These are phyloP conservation scores for Selenia dentaria DNA, from an alignment of 2,888 invertebrate genomes.

Conservation along the genomic window DNA sequence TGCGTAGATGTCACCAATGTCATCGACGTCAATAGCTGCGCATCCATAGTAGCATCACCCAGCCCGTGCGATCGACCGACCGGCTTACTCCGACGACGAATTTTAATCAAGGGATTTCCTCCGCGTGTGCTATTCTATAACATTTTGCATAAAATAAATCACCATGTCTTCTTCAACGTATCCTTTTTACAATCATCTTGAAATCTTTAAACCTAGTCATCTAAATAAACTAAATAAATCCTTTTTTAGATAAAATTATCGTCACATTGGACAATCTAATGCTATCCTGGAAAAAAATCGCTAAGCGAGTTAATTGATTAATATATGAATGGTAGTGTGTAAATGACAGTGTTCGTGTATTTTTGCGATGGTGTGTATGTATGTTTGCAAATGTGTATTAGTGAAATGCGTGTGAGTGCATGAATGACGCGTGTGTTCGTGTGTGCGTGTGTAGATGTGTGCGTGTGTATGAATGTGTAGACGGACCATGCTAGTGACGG, in stretches of 20 bases:
- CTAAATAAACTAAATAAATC: constrained; percentile 55
- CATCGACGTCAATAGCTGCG: constrained; percentile 49
- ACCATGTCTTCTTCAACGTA: constrained; percentile 45
- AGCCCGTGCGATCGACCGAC: constrained; percentile 57
- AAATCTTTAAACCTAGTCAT: constrained; percentile 53
- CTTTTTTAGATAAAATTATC: constrained; percentile 44
- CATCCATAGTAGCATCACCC: constrained; percentile 47
- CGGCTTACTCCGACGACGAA: constrained; percentile 73
- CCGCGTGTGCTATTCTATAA: constrained; percentile 81
- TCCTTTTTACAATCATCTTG: constrained; percentile 38
- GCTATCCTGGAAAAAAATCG: constrained; percentile 68
- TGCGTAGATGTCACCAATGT: constrained; percentile 18
- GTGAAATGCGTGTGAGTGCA: constrained; percentile 30
- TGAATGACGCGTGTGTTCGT: constrained; percentile 35
- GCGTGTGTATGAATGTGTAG: constrained; percentile 41
- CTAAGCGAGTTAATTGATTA: constrained; percentile 53
- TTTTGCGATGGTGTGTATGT: too few species aligned
- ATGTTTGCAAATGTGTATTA: too few species aligned
- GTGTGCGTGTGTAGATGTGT: constrained; percentile 28
- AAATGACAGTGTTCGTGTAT: constrained; percentile 23
- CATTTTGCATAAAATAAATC: constrained; percentile 80
- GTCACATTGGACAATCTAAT: constrained; percentile 37
- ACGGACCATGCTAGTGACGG: constrained; percentile 83
- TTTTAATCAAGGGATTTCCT: constrained; percentile 80
- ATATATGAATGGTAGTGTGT: constrained; percentile 33